Base-by-base conservation (phyloP, 2,888 invertebrate species). In the Drosophila bunnanda region DNA sequence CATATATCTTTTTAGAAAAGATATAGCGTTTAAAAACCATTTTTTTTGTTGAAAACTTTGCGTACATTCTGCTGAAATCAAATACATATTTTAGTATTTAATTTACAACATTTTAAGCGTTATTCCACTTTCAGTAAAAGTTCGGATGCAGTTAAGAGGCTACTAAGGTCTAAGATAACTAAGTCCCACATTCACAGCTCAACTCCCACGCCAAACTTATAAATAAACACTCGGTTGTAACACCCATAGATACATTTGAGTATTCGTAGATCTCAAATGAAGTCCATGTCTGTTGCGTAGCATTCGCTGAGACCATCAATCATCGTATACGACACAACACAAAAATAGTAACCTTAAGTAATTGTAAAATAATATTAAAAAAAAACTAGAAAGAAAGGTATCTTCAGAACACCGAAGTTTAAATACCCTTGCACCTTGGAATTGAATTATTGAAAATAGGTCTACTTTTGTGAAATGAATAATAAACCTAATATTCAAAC, bases 251-350 rank as follows among this genome's bases (percentile, higher is more conserved):
- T 4, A 30, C 17, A 12, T 48, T 30, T 13, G 2, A 13, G 13
- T 36, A 38, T 17, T 61, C 38, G 60, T 54, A 61, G 74, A 79
- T 46, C 28, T 72, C 71, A 55, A 53, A 50, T 55, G 59, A 81
- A 66, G 57, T 67, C 54, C 67, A 66, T 75, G 43, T 17, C 59
- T 65, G 30, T 34, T 32, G 10, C n/a, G 28, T 22, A 22, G 46
- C 41, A 8, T 20, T 48, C 17, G 50, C 48, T 4, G 25, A 52
- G 38, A 43, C 82, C 86, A 80, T 86, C 84, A 86, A 80, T 80
- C 87, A 80, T 71, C 28, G n/a, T 38, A 17, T 38, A 53, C 17
- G 50, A 55, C 41, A 34, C 59, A 60, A 60, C 52, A 59, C 32
- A 58, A 8, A 20, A 50, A 20, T 44, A 76, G 46, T 41, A 52